Percentiles rank a stretch among this genome's conserved stretches.
Conservation (phyloP, 2,113 vertebrate genomes). For the Macrotis lagotis region DNA sequence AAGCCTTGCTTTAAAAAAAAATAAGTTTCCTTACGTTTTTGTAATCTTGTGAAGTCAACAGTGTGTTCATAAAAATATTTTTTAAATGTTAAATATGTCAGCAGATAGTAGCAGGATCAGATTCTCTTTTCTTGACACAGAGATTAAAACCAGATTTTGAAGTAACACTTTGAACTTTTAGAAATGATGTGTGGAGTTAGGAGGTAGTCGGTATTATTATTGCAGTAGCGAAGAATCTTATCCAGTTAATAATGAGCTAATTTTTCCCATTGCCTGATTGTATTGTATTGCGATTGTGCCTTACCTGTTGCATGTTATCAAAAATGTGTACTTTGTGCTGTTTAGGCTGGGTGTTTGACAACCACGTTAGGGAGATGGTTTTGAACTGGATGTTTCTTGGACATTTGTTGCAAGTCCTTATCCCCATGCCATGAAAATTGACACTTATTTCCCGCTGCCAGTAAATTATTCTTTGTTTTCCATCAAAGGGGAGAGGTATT, state of each 20-base stretch:
- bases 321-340: conserved; percentile 71
- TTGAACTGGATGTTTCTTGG: conserved; percentile 74
- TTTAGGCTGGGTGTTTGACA: conserved; percentile 77
- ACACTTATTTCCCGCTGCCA: conserved; percentile 82
- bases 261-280: conserved; percentile 66
- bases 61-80: conserved; percentile 79
- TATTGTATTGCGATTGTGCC: conserved; percentile 66
- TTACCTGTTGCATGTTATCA: conserved; percentile 72
- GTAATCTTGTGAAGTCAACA: conserved; percentile 77
- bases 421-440: conserved; percentile 80
- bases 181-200: conserved; percentile 42
- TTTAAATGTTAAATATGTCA: conserved; percentile 78
- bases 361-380: conserved; percentile 73
- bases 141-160: conserved; percentile 59
- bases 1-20: conserved; percentile 52
- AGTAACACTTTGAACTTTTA: conserved; percentile 50
- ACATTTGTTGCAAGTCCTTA: conserved; percentile 82
- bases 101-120: conserved; percentile 73
- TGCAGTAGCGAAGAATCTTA: conserved; percentile 65
- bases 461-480: conserved; percentile 79
- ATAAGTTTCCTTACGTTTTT: conserved; percentile 59
- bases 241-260: conserved; percentile 79
- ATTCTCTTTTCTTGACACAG: conserved; percentile 41
- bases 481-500: conserved; percentile 69
- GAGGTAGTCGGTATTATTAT: conserved; percentile 32